These are phyloP conservation scores for Sicus ferrugineus DNA, from an alignment of 2,888 invertebrate genomes.

Conservation along the genomic window DNA sequence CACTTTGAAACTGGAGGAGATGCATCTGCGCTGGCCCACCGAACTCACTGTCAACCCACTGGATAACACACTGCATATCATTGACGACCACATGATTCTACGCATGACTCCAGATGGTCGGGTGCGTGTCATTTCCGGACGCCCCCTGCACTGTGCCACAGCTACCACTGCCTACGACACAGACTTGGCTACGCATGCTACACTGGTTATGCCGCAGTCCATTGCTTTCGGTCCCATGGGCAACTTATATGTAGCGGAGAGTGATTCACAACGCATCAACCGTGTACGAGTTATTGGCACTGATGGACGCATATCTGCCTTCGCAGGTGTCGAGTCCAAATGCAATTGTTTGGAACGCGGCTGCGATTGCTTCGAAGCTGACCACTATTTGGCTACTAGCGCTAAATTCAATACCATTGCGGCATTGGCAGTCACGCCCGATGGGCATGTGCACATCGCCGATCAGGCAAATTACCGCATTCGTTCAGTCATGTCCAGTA, in stretches of 20 bases:
- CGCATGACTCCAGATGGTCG: constrained; percentile 90
- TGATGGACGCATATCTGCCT: constrained; percentile 91
- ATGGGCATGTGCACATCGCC: constrained; percentile 93
- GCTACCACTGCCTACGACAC: constrained; percentile 81
- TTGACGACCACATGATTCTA: constrained; percentile 95
- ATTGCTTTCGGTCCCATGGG: constrained; percentile 93
- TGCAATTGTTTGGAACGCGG: constrained; percentile 92
- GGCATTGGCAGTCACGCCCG: constrained; percentile 90
- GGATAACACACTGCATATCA: constrained; percentile 93
- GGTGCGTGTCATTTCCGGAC: constrained; percentile 91
- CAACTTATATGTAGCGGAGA: constrained; percentile 92
- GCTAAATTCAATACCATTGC: constrained; percentile 95
- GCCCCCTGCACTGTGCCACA: constrained; percentile 90
- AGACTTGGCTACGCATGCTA: constrained; percentile 89
- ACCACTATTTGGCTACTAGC: constrained; percentile 89
- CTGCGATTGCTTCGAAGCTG: constrained; percentile 92
- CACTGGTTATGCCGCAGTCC: constrained; percentile 91
- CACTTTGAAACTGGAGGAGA: constrained; percentile 89
- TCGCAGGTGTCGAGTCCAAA: constrained; percentile 92
- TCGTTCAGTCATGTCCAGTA: constrained; percentile 86
- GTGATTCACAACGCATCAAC: constrained; percentile 94
- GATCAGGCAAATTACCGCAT: constrained; percentile 93
- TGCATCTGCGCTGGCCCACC: constrained; percentile 95
- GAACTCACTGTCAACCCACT: constrained; percentile 93
- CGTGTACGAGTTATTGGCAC: constrained; percentile 89